Evolutionary conservation across 2,113 vertebrate species (phyloP), one percentile per base, ranked within the genome.

Genomic region (Barbus barbus): DNA sequence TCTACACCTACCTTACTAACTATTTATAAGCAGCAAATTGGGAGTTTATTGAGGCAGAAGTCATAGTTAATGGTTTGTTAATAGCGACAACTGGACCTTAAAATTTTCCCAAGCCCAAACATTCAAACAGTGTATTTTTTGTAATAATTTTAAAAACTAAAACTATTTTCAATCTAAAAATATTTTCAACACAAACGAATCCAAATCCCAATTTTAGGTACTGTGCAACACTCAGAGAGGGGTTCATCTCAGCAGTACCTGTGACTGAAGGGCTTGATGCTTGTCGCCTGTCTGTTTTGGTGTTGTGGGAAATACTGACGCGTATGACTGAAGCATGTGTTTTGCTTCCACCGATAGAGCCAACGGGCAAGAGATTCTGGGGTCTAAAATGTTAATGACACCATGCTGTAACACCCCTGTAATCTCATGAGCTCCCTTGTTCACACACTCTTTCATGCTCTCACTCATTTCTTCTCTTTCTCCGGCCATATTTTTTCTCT

Each of bases 331-430:
- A 83, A 78, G 83, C 83, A 84, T 82, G 72, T 67, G 60, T 61
- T 79, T 56, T 76, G 67, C 75, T 83, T 74, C 33, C 53, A 53
- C 80, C 67, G 63, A 73, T 74, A 65, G 78, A 75, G 53, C 60
- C 69, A 85, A 38, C 53, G 56, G 84, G 69, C 79, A 83, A 41
- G 36, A 78, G 80, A 78, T 81, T 83, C 69, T 14, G 53, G 61
- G 74, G 74, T 61, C 76, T 87, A 80, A 87, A 90, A 90, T 90
- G 84, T 89, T 90, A 88, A 90, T 89, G 83, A 65, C 83, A 71
- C 65, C 24, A 85, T 90, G 87, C 83, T 87, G 86, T 88, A 90
- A 90, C 86, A 86, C 86, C 72, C 44, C 13, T 86, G 86, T 87
- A 88, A 88, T 83, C 89, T 87, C 85, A 56, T 67, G 81, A 86